Evolutionary conservation across 2,113 vertebrate species (phyloP).

Genomic region (Capreolus pygargus): DNA sequence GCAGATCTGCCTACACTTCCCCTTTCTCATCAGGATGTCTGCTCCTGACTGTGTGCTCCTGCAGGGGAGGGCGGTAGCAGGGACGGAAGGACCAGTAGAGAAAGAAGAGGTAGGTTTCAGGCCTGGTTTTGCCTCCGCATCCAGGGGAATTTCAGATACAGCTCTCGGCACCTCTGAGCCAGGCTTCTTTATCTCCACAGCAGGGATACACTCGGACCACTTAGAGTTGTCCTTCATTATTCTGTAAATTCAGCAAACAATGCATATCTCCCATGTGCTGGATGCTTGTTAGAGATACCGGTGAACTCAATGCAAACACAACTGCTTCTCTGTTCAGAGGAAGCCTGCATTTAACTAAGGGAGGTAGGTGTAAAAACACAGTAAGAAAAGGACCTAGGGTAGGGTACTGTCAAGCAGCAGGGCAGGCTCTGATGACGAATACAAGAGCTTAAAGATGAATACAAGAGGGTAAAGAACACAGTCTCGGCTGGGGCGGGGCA

Average conservation of each 20-base stretch:
- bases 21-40: not conserved
- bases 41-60: not conserved
- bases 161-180: not conserved
- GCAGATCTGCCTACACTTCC: not conserved
- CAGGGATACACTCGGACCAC: not conserved
- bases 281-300: not conserved
- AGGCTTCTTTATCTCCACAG: not conserved
- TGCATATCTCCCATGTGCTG: not conserved
- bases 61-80: not conserved
- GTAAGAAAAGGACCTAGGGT: not conserved
- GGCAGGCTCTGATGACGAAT: not conserved
- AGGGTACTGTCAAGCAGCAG: not conserved
- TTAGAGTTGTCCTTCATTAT: not conserved
- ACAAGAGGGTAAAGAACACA: not conserved
- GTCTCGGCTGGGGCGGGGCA: rapidly evolving
- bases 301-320: not conserved
- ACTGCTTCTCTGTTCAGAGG: not conserved
- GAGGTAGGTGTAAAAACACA: not conserved
- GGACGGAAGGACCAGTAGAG: not conserved
- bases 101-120: not conserved
- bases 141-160: not conserved
- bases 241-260: not conserved
- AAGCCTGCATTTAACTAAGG: not conserved
- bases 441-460: not conserved
- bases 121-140: not conserved